phyloP scores from a whole-genome alignment of 2,888 invertebrate species.

The Plemyria rubiginata region DNA sequence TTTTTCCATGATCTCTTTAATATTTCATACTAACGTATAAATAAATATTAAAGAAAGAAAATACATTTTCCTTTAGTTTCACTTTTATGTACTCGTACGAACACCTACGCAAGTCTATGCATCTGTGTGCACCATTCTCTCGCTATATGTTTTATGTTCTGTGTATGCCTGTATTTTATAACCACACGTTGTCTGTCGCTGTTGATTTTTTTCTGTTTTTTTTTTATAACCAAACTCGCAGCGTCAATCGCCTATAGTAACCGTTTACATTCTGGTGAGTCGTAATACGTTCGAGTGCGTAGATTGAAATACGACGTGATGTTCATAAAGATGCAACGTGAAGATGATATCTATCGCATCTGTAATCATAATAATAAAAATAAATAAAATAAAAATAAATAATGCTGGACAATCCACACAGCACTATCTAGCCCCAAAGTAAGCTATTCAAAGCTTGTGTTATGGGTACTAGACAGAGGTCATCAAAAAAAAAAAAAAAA shows the following conservation, averaged over 20 bases:
- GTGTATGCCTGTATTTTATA: slow-evolving; percentile 20
- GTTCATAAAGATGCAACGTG: background rate
- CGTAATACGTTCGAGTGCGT: background rate
- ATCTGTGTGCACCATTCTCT: slow-evolving; percentile 23
- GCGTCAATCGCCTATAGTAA: background rate
- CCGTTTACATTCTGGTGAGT: background rate
- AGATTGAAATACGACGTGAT: background rate
- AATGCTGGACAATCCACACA: too few species aligned
- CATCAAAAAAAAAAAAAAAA: too few species aligned
- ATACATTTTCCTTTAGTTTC: background rate
- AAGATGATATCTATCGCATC: background rate
- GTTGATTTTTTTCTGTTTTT: slow-evolving; percentile 15
- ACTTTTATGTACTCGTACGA: background rate
- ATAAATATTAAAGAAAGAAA: too few species aligned
- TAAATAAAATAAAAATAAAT: too few species aligned
- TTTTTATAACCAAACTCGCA: background rate
- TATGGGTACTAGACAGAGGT: too few species aligned
- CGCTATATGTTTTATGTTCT: slow-evolving; percentile 22
- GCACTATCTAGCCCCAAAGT: too few species aligned
- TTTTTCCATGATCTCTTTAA: background rate
- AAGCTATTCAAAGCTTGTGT: too few species aligned
- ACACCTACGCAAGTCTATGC: background rate
- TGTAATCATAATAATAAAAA: too few species aligned
- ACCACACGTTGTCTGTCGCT: slow-evolving; percentile 1
- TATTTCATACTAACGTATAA: background rate